Evolutionary conservation across 2,113 vertebrate species (phyloP).

Genomic region (mouse (Mus musculus)): DNA sequence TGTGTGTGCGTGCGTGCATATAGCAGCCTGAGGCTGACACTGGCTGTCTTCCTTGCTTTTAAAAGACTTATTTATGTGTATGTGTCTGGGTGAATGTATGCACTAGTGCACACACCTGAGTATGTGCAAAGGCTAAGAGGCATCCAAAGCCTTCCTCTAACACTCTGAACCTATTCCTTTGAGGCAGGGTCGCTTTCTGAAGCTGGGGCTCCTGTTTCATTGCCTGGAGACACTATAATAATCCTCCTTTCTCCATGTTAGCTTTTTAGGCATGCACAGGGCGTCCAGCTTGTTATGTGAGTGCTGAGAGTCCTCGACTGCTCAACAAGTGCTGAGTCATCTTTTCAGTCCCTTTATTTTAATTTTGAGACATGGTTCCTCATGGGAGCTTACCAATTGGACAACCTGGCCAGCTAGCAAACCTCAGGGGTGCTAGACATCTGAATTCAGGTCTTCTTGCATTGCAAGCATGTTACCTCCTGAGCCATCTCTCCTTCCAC

Average conservation of each 20-base stretch:
- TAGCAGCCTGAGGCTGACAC: background rate
- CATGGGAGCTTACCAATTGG: background rate
- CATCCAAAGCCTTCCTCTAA: background rate
- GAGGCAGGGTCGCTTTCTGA: background rate
- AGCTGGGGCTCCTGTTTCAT: background rate
- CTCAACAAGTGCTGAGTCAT: background rate
- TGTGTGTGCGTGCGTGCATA: background rate
- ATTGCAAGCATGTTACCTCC: background rate
- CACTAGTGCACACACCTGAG: background rate
- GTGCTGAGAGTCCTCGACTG: background rate
- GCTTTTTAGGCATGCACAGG: background rate
- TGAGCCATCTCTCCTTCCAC: background rate
- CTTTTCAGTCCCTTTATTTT: background rate
- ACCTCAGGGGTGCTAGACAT: background rate
- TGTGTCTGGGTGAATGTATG: background rate
- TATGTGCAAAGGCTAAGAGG: background rate
- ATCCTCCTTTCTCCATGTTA: background rate
- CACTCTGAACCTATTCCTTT: background rate
- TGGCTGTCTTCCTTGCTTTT: background rate
- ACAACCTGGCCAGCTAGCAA: background rate
- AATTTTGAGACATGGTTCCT: background rate
- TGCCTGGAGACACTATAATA: background rate
- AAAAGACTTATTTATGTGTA: background rate
- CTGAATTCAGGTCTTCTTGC: background rate
- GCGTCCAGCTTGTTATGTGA: background rate